Base-by-base conservation (phyloP, 2,113 vertebrate genomes). In the Dissostichus mawsoni region DNA sequence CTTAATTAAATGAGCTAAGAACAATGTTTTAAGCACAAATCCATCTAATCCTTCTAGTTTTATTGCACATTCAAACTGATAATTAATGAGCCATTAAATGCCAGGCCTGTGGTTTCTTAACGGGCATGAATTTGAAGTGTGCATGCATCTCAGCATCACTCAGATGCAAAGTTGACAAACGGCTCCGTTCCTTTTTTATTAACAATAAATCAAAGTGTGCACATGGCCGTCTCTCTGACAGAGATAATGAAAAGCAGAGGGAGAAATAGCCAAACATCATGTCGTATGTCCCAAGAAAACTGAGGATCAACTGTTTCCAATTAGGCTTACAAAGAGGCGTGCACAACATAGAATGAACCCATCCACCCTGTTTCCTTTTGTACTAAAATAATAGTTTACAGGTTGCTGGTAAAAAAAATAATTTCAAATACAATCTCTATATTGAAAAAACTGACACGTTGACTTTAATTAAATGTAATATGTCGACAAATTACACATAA, bases 251-350 rank as follows among this genome's bases (percentile, higher is more conserved):
- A 84, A 90, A 87, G 78, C 90, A 92, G 76, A 50, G 73, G 58
- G 74, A 59, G 77, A 75, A 61, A 89, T 76, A 82, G 85, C 78
- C 83, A 79, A 90, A 89, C 86, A 82, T 82, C 59, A 76, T 80
- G 84, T 87, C 80, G 76, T 74, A 91, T 57, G 70, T 91, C 88
- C 76, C 85, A 18, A 82, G 66, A 80, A 80, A 89, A 83, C 80
- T 75, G 76, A 66, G 73, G 64, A 85, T 86, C 86, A 87, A 87
- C 88, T 90, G 90, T 86, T 91, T 87, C 69, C 83, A 92, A 89
- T 90, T 86, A 88, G 74, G 78, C 78, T 82, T 59, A 90, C 68
- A 87, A 87, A 89, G 84, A 85, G 44, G 76, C 55, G 8, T 55
- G 65, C 45, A 76, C 20, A 74, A 81, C 62, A 59, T 50, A 71